A percentile compares a stretch with the other conserved stretches of the same genome.
Evolutionary conservation across 2,888 invertebrate species (phyloP).

Genomic region (Holacanthella duospinosa): DNA sequence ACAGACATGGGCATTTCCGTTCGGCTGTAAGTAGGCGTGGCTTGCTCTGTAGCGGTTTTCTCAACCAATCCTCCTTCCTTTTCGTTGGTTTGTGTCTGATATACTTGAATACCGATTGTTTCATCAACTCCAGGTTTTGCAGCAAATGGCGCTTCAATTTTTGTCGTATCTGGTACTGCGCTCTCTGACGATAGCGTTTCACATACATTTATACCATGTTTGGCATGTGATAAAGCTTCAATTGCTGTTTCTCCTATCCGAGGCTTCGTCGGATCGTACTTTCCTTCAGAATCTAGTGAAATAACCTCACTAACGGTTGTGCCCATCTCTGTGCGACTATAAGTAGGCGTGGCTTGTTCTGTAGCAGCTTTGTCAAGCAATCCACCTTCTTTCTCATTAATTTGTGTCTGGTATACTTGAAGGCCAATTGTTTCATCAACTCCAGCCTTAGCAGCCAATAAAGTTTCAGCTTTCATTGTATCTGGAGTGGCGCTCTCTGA

Average conservation of each 20-base stretch:
- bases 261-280: not conserved
- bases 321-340: not conserved
- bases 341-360: not conserved
- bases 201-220: not conserved
- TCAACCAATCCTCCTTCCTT: not conserved
- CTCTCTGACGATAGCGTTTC: not conserved
- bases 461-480: too few relatives aligned
- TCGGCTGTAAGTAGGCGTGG: not conserved
- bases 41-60: too few relatives aligned
- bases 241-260: not conserved
- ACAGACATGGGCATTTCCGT: not conserved
- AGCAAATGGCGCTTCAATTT: not conserved
- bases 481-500: slow-evolving; percentile 24
- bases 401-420: not conserved
- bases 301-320: not conserved
- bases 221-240: not conserved
- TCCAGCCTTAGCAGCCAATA: not conserved
- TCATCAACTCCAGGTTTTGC: not conserved
- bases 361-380: not conserved
- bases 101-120: not conserved
- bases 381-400: not conserved
- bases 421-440: not conserved
- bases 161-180: slow-evolving; percentile 43
- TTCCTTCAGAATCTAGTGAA: not conserved
- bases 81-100: not conserved